These are phyloP conservation scores for Melanotaenia pygmaea DNA, from an alignment of 2,797 vertebrate species.

Conservation along the genomic window DNA sequence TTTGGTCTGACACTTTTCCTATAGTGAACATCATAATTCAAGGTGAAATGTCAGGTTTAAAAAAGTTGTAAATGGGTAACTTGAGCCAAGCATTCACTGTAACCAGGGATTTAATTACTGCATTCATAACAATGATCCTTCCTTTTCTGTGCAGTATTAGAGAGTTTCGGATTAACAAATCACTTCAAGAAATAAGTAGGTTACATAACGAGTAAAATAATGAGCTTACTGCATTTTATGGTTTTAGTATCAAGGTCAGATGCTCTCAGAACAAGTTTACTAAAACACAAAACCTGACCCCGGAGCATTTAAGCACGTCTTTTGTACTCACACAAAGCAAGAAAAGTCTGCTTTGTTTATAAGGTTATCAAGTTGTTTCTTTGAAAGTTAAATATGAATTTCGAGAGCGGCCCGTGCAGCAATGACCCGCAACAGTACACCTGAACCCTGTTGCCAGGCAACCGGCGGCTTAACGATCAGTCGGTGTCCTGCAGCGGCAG, in stretches of 20 bases:
- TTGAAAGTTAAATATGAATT: constrained; percentile 11
- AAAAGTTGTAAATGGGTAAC: not conserved
- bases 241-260: no score
- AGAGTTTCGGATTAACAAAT: not conserved
- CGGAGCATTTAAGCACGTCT: not conserved
- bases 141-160: not conserved
- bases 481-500: constrained; percentile 13
- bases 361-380: not conserved
- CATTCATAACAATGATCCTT: not conserved
- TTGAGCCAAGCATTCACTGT: not conserved
- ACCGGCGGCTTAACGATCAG: constrained; percentile 50
- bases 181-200: not conserved
- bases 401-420: not conserved
- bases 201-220: not conserved
- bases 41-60: no score
- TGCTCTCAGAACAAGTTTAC: not conserved
- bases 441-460: constrained; percentile 67
- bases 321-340: not conserved
- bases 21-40: no score
- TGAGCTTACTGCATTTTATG: no score
- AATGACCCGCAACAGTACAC: constrained; percentile 16
- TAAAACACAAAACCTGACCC: not conserved
- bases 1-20: not conserved
- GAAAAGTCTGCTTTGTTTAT: not conserved
- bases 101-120: not conserved